Evolutionary conservation across 2,113 vertebrate genomes (phyloP).

Genomic region (Oenanthe melanoleuca): DNA sequence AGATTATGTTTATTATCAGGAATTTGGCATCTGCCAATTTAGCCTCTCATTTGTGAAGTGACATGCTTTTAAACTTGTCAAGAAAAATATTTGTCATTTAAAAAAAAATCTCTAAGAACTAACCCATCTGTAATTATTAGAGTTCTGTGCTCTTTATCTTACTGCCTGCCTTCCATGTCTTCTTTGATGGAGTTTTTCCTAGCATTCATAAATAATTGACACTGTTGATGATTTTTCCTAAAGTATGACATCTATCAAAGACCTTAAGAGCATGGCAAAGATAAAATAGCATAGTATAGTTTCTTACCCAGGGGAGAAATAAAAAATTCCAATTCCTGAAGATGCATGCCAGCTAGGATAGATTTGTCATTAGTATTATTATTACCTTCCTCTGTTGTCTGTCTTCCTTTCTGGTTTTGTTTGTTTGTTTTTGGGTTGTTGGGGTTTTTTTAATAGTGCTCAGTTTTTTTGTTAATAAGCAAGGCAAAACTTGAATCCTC

Average conservation of each 20-base stretch:
- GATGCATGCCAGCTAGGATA: neutral
- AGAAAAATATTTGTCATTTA: neutral
- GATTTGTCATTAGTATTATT: neutral
- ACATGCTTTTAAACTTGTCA: neutral
- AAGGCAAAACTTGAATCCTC: neutral
- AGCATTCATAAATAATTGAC: conserved; percentile 37
- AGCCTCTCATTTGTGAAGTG: neutral
- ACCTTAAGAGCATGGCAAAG: neutral
- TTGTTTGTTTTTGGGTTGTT: neutral
- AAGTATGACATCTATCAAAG: neutral
- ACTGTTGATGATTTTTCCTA: conserved; percentile 8
- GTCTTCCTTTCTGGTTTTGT: neutral
- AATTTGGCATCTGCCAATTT: neutral
- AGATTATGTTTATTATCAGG: neutral
- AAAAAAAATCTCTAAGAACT: neutral
- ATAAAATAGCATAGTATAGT: neutral
- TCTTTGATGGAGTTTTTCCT: neutral
- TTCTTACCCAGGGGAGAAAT: neutral
- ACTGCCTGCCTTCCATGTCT: neutral
- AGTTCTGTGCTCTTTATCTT: neutral
- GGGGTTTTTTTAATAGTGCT: neutral
- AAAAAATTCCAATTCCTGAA: neutral
- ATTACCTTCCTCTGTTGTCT: neutral
- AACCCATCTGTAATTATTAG: neutral
- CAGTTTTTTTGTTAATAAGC: neutral